Evolutionary conservation across 2,113 vertebrate genomes (phyloP), one percentile per base, ranked within the genome.

Genomic region (Fulica atra): DNA sequence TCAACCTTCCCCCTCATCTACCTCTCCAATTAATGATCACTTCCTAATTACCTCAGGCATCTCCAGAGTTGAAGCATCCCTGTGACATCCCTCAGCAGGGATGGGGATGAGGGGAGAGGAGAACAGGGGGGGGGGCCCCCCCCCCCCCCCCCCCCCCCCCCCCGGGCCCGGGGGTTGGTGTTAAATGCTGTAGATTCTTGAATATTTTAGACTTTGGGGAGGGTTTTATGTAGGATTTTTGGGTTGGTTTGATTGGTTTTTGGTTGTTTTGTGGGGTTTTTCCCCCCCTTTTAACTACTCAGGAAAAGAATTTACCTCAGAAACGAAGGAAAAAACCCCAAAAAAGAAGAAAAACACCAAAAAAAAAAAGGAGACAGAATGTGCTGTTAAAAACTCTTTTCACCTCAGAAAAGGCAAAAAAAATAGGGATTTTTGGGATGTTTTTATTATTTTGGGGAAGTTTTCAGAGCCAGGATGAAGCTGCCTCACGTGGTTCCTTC

Each of bases 261-360:
- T 98, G 88, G 50, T 93, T 98, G 96, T 97, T 66, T 51, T 18
- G 44, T 46, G 44, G 44, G 44, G 21, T 51, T 25, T 51, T 26
- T 50, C 48, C 48, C 44, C 44, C 44, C 44, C 18, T 80, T 98
- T 98, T 98, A 98, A 99, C 98, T 98, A 99, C 99, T 99, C 99
- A 99, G 99, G 99, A 99, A 99, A 98, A 98, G 98, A 98, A 98
- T 99, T 99, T 46, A 99, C 98, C 99, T 99, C 99, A 99, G 98
- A 99, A 98, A 98, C 44, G 44, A 46, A 46, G 44, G 44, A 46
- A 46, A 46, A 42, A 14, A 42, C 42, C 42, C 42, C 42, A 42
- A 42, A 42, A 42, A 42, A 17, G 17, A 44, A 44, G 42, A 42
- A 42, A 46, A 46, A 46, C 44, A 8, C 44, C 44, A 8, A 46